Conservation (phyloP, 53 echinoderm and acorn worm genomes). For the Holothuria leucospilota region DNA sequence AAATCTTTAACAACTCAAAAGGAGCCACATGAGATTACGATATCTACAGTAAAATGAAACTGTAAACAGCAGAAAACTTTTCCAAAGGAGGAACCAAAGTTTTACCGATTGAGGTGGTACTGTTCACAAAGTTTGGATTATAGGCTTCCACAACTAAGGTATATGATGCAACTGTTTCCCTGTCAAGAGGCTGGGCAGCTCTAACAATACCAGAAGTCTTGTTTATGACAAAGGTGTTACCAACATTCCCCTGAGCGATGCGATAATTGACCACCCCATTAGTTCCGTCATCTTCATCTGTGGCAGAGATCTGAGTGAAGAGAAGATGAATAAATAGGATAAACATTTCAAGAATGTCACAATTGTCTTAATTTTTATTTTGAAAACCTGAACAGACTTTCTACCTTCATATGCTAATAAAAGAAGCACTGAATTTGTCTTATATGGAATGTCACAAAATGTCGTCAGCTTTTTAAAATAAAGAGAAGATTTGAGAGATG, state of each 20-base stretch:
- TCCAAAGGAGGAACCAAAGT: neutral
- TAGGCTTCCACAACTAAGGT: constrained; percentile 83
- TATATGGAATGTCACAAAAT: too few species aligned
- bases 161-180: constrained; percentile 77
- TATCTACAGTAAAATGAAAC: too few species aligned
- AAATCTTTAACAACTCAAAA: too few species aligned
- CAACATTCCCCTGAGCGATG: constrained; percentile 75
- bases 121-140: constrained; percentile 52
- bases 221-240: constrained; percentile 74
- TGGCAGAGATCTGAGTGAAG: constrained; percentile 66
- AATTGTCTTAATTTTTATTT: too few species aligned
- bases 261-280: constrained; percentile 78
- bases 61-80: neutral
- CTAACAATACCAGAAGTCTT: constrained; percentile 56
- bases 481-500: too few species aligned
- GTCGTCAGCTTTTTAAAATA: too few species aligned
- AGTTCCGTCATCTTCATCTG: constrained; percentile 71
- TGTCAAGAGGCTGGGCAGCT: constrained; percentile 75
- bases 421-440: too few species aligned
- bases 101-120: constrained; percentile 25
- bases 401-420: too few species aligned
- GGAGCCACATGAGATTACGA: too few species aligned
- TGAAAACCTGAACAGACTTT: too few species aligned
- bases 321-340: too few species aligned
- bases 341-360: too few species aligned